These are phyloP conservation scores for Actinia equina DNA, from an alignment of 64 coral and sea anemone genomes.

Conservation along the genomic window DNA sequence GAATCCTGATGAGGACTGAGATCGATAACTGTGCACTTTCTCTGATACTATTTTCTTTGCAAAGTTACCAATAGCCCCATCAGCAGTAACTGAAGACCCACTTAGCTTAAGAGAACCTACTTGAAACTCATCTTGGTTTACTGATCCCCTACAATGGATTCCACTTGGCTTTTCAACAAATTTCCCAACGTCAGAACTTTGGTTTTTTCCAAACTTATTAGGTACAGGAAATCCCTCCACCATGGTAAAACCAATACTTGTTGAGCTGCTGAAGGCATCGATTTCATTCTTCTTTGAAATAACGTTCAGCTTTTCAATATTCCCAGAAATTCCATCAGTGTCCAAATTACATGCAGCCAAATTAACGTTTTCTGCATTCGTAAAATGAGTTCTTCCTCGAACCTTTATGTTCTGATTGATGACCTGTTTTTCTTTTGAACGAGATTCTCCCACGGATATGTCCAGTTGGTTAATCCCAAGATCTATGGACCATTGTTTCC, in stretches of 20 bases:
- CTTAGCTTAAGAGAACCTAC: conserved; percentile 24
- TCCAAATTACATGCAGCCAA: conserved; percentile 54
- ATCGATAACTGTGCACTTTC: conserved; percentile 34
- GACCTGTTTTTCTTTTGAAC: conserved; percentile 33
- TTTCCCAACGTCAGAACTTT: conserved; percentile 24
- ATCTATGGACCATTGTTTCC: conserved; percentile 18
- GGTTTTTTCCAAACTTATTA: conserved; percentile 13
- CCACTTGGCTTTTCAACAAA: conserved; percentile 46
- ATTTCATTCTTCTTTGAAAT: conserved; percentile 54
- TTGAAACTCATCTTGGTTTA: conserved; percentile 43
- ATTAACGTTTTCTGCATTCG: conserved; percentile 21
- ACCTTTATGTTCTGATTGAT: conserved; percentile 40
- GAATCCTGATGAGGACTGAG: conserved; percentile 15
- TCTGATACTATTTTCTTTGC: conserved; percentile 43
- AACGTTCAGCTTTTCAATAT: conserved; percentile 28
- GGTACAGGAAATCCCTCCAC: conserved; percentile 34
- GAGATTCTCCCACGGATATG: neutral
- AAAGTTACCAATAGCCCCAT: conserved; percentile 46
- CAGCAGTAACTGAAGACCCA: conserved; percentile 45
- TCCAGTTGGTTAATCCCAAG: conserved; percentile 7
- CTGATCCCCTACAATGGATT: conserved; percentile 44
- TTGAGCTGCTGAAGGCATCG: conserved; percentile 24
- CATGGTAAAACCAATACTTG: conserved; percentile 38
- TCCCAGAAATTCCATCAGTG: conserved; percentile 40
- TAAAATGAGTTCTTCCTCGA: conserved; percentile 46